Conservation (phyloP, 2,888 invertebrate species). For the Tanypteryx hageni region DNA sequence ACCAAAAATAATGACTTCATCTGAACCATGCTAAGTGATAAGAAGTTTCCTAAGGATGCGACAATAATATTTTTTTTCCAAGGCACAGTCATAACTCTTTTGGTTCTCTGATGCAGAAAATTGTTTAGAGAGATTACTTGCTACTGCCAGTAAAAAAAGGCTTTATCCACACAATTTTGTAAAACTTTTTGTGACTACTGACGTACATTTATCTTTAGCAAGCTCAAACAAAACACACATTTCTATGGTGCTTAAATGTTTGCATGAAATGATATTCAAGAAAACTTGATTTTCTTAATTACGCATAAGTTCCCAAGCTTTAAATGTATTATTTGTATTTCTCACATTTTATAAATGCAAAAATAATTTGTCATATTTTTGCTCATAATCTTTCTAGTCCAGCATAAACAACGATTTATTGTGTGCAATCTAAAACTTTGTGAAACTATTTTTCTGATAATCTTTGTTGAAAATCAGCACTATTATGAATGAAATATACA, state of each 20-base stretch:
- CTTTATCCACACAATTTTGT: constrained; percentile 42
- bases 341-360: constrained; percentile 55
- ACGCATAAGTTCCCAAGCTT: constrained; percentile 20
- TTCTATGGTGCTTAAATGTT: constrained; percentile 58
- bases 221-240: constrained; percentile 48
- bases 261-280: constrained; percentile 57
- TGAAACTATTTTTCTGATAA: constrained; percentile 62
- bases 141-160: constrained; percentile 8
- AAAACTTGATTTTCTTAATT: constrained; percentile 42
- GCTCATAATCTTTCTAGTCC: constrained; percentile 60
- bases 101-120: background rate
- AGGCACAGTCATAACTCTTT: constrained; percentile 39
- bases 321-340: constrained; percentile 40
- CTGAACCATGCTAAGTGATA: constrained; percentile 56
- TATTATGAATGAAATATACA: constrained; percentile 60
- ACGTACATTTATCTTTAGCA: constrained; percentile 34
- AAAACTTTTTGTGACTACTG: constrained; percentile 44
- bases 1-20: constrained; percentile 31
- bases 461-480: constrained; percentile 62
- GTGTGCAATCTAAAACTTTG: constrained; percentile 44
- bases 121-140: constrained; percentile 11
- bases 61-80: constrained; percentile 62
- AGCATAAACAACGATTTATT: constrained; percentile 49
- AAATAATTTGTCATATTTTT: constrained; percentile 60
- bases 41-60: constrained; percentile 57